Conservation (phyloP, 2,888 invertebrate genomes). For the Trichopria drosophilae region DNA sequence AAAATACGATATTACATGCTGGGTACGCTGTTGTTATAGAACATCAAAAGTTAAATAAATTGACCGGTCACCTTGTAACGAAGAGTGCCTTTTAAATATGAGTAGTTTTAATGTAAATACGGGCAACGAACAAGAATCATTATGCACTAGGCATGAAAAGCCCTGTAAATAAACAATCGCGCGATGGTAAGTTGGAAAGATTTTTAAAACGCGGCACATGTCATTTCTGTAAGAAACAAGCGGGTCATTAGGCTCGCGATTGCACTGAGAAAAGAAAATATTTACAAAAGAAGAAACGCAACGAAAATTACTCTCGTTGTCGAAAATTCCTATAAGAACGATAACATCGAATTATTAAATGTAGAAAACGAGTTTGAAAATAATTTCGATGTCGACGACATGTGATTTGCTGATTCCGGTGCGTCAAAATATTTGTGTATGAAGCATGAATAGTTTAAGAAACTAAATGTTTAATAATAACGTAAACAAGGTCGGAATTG, state of each 20-base stretch:
- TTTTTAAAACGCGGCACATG: no score
- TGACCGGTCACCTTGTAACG: no score
- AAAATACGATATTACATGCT: conserved; percentile 5
- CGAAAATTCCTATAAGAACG: not conserved
- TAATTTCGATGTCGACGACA: not conserved
- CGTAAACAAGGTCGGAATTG: conserved; percentile 2
- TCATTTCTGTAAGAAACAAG: conserved; percentile 18
- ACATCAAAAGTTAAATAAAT: no score
- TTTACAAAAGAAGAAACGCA: not conserved
- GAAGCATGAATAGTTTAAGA: conserved; percentile 16
- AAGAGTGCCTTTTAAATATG: no score
- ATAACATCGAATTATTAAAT: no score
- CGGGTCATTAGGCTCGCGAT: conserved; percentile 23
- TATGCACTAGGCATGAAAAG: no score
- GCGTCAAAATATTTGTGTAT: conserved; percentile 25
- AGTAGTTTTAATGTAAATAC: no score
- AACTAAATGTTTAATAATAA: conserved; percentile 8
- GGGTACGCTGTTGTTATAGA: no score
- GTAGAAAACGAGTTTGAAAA: no score
- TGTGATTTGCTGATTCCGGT: conserved; percentile 25
- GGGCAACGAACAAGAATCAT: no score
- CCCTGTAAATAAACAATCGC: no score
- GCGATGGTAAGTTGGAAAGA: no score
- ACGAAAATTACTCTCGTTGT: conserved; percentile 32
- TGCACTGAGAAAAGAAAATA: conserved; percentile 9